These are phyloP conservation scores for Hydraecia micacea DNA, from an alignment of 2,888 invertebrate species.

Conservation along the genomic window DNA sequence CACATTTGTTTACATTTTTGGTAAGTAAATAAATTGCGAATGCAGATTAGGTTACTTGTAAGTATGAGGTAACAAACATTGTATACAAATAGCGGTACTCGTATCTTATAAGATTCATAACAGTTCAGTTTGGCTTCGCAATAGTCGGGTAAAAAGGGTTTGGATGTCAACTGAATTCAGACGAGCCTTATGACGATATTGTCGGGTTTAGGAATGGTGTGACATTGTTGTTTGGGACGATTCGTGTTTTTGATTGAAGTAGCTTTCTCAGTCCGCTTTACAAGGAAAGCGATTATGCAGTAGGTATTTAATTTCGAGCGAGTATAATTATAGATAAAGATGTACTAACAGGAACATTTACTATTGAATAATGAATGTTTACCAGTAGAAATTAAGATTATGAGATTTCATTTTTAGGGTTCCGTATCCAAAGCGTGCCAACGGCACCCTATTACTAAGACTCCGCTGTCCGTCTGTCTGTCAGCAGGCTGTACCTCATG, in stretches of 20 bases:
- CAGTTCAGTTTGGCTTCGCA: slow-evolving; percentile 2
- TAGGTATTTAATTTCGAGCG: background rate
- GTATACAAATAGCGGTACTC: background rate
- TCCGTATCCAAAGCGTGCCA: no score
- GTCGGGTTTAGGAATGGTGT: slow-evolving; percentile 30
- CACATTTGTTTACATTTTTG: no score
- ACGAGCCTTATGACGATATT: slow-evolving; percentile 59
- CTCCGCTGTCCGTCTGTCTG: no score
- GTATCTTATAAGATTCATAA: slow-evolving; percentile 21
- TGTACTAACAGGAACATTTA: background rate
- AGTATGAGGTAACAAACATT: background rate
- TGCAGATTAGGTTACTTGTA: no score
- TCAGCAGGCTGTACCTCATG: no score
- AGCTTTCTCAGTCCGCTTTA: background rate
- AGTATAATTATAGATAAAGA: background rate
- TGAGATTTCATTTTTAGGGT: no score
- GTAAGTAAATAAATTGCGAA: no score
- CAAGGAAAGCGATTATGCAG: background rate
- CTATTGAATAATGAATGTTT: no score
- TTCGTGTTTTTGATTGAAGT: background rate
- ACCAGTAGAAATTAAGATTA: no score
- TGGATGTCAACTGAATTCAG: slow-evolving; percentile 54
- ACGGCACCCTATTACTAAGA: no score
- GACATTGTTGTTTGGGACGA: slow-evolving; percentile 22
- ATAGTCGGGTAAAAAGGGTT: slow-evolving; percentile 49